These are phyloP conservation scores for Aphaenogaster ashmeadi DNA, from an alignment of 1,140 invertebrate genomes.

Conservation along the genomic window DNA sequence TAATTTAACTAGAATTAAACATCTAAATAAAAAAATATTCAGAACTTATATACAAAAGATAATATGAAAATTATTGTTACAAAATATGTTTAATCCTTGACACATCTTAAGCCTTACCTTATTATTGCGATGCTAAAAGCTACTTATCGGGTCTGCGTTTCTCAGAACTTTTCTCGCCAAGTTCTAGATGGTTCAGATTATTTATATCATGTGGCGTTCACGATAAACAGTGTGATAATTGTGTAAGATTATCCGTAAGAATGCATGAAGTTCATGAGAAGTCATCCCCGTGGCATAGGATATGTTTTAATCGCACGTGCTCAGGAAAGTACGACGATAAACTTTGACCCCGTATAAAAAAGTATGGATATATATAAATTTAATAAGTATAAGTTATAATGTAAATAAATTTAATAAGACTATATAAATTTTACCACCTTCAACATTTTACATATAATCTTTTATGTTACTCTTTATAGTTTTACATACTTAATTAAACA, in stretches of 20 bases:
- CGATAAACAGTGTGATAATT: slow-evolving; percentile 4
- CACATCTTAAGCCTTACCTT: neutral
- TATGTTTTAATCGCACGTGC: neutral
- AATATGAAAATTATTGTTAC: neutral
- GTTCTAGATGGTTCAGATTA: neutral
- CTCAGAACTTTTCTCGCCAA: neutral
- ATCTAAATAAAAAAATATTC: neutral
- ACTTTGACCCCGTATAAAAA: neutral
- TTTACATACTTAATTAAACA: neutral
- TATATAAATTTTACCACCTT: neutral
- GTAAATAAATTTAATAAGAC: too few species aligned
- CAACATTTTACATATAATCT: neutral
- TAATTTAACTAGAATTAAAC: neutral
- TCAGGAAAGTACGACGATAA: neutral
- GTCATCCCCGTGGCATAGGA: neutral
- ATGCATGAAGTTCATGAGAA: slow-evolving; percentile 20
- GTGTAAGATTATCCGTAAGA: slow-evolving; percentile 52
- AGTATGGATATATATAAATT: neutral
- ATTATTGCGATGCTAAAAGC: neutral
- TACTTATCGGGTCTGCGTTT: neutral
- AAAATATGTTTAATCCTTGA: neutral
- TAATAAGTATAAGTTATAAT: too few species aligned
- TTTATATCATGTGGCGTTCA: slow-evolving; percentile 13
- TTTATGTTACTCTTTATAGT: neutral
- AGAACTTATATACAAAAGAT: neutral